These are phyloP conservation scores for Chrysochloris asiatica DNA, from an alignment of 2,113 vertebrate genomes.

Conservation along the genomic window DNA sequence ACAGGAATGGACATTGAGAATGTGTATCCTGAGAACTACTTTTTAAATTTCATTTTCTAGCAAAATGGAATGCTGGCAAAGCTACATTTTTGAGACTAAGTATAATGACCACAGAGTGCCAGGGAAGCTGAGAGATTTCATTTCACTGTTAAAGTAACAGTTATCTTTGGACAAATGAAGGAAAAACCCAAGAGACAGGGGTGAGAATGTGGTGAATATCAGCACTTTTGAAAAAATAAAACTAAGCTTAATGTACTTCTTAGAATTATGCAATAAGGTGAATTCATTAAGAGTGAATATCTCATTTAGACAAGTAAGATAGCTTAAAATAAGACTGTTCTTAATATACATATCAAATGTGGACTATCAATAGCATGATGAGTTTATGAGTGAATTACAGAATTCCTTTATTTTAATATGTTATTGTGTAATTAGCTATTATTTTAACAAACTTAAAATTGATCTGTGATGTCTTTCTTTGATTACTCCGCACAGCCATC, in stretches of 20 bases:
- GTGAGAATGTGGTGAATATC: constrained; percentile 57
- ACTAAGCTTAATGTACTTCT: constrained; percentile 46
- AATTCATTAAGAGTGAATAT: constrained; percentile 43
- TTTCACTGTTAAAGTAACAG: constrained; percentile 59
- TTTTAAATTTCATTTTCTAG: constrained; percentile 47
- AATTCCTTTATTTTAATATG: neutral
- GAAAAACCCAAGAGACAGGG: constrained; percentile 37
- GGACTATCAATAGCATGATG: neutral
- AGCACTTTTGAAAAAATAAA: constrained; percentile 13
- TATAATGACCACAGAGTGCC: constrained; percentile 11
- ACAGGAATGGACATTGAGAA: neutral
- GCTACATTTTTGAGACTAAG: constrained; percentile 52
- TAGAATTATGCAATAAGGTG: constrained; percentile 40
- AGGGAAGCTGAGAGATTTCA: constrained; percentile 65
- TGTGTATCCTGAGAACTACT: neutral
- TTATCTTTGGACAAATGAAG: constrained; percentile 58
- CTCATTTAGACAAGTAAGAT: neutral
- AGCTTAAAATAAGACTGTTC: constrained; percentile 22
- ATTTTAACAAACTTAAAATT: neutral
- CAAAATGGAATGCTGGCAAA: constrained; percentile 26
- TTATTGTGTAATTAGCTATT: neutral
- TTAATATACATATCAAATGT: neutral
- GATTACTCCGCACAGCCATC: neutral
- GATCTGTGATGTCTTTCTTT: neutral
- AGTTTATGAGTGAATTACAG: neutral